Conservation (phyloP, 2,113 vertebrate species). For the Hemibagrus wyckioides region DNA sequence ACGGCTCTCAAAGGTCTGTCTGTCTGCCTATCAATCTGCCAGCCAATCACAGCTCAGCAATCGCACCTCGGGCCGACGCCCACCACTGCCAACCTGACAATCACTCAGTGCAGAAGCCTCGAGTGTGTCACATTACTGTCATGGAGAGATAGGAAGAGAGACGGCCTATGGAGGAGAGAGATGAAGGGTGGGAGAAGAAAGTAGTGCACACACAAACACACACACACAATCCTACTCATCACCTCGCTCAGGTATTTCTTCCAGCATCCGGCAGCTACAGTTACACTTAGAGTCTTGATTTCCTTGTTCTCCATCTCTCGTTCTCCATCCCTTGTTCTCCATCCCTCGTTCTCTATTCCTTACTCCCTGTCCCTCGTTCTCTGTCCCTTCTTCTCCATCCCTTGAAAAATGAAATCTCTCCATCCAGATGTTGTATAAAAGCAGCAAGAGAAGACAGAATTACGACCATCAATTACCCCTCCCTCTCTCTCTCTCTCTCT, state of each 20-base stretch:
- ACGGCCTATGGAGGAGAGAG: neutral
- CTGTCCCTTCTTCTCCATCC: slow-evolving; percentile 11
- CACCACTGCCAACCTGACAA: slow-evolving; percentile 70
- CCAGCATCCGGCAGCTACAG: slow-evolving; percentile 31
- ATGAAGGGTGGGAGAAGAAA: slow-evolving; percentile 49
- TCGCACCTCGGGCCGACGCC: slow-evolving; percentile 67
- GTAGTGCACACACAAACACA: slow-evolving; percentile 1
- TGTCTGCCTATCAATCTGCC: slow-evolving; percentile 65
- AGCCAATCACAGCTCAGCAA: slow-evolving; percentile 64
- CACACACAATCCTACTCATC: neutral
- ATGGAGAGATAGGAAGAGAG: slow-evolving; percentile 57
- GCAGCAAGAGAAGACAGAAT: neutral
- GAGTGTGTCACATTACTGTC: slow-evolving; percentile 76
- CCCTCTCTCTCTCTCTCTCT: slow-evolving; percentile 55
- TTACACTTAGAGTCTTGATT: neutral
- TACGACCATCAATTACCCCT: slow-evolving; percentile 7
- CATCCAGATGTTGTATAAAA: neutral
- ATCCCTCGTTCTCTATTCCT: slow-evolving; percentile 8
- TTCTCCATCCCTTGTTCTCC: neutral
- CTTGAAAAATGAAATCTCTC: neutral
- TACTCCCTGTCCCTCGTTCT: slow-evolving; percentile 45
- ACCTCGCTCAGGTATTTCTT: slow-evolving; percentile 57
- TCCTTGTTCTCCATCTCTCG: no score
- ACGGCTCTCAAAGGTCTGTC: slow-evolving; percentile 55
- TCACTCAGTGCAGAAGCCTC: slow-evolving; percentile 69